Base-by-base conservation (phyloP, 2,888 invertebrate species). In the Drosophila anomelani region DNA sequence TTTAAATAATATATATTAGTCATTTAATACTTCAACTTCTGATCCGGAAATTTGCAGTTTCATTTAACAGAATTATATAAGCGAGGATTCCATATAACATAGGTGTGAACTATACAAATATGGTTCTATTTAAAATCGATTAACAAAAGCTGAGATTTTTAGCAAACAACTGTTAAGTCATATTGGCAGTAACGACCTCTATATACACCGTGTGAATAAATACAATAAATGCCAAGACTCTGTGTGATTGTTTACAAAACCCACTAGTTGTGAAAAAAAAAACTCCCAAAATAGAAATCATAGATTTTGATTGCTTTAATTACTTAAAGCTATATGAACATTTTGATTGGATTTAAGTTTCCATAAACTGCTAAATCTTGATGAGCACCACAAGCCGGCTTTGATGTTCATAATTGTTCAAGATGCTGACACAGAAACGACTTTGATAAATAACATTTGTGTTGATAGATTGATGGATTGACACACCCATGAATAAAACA, bases 41-140 rank as follows among this genome's bases (percentile, higher is more conserved):
- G 10, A 36, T 47, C 51, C 53, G 54, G 38, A 61, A 55, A 49
- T 62, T 61, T 47, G 34, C 41, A 70, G 70, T 46, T 60, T 60
- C 39, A 71, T 4, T 68, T 68, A 68, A 47, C 68, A 29, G 8
- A 26, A 17, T 47, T 66, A 66, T 47, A 41, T 46, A 70, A 67
- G 29, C 3, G 32, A 17, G 20, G 43, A 20, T 43, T 43, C 3
- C 60, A 38, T 17, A 55, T 20, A 41, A 38, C 61, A 32, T 8
- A 54, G 57, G 81, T 82, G 85, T 74, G 80, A 81, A 78, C 17
- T 20, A 10, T 36, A 17, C 55, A 81, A 85, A 81, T 72, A 80
- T 49, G 47, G 51, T 62, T 41, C 70, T 56, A 79, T 79, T 77
- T 75, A 62, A 68, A 76, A 74, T 69, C 46, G 56, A 71, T 82